A percentile compares a stretch with the other conserved stretches of the same genome.
Evolutionary conservation across 2,113 vertebrate genomes (phyloP).

Genomic region (Lophura nycthemera): DNA sequence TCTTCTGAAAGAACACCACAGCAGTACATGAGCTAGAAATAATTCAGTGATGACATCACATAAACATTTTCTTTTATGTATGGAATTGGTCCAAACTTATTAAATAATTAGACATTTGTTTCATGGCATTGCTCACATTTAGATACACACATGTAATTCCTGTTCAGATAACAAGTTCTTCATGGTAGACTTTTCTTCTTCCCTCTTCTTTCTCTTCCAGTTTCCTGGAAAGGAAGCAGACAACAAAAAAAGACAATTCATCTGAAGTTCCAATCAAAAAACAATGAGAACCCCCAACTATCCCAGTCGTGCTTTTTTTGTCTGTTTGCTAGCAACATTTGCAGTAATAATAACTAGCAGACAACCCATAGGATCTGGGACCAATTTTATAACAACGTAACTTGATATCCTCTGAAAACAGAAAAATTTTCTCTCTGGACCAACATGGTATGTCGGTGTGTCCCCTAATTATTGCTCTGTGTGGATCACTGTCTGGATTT

Average conservation of each 20-base stretch:
- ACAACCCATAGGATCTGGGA: neutral
- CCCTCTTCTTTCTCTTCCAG: no score
- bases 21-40: neutral
- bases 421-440: constrained; percentile 62
- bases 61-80: neutral
- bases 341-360: neutral
- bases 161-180: neutral
- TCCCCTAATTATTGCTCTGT: neutral
- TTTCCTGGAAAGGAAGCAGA: neutral
- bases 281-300: neutral
- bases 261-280: neutral
- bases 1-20: neutral
- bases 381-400: constrained; percentile 24
- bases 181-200: neutral
- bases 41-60: neutral
- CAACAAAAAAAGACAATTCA: neutral
- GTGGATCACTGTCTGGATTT: neutral
- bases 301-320: neutral
- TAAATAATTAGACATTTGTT: no score
- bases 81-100: neutral
- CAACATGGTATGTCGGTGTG: neutral
- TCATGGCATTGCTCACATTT: neutral
- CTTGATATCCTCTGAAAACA: constrained; percentile 77
- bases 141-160: neutral
- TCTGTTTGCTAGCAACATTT: neutral